A percentile compares a stretch with the other conserved stretches of the same genome.
phyloP scores from a whole-genome alignment of 2,888 invertebrate genomes.

The Linnaemya vulpina region DNA sequence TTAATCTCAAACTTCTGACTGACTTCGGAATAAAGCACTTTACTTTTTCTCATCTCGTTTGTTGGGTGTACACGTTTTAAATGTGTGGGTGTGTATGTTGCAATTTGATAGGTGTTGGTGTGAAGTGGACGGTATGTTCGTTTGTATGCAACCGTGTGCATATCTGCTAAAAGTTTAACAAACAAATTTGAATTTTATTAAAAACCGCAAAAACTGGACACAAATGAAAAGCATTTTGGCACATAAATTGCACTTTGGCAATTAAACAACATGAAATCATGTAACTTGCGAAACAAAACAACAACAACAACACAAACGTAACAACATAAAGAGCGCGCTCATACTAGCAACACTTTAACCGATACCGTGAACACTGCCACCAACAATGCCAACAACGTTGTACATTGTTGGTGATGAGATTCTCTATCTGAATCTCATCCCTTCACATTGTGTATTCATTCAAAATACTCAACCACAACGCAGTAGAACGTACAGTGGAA shows the following conservation, averaged over 20 bases:
- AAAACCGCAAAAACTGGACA: conserved; percentile 72
- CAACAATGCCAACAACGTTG: conserved; percentile 24
- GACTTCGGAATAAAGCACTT: too few species aligned
- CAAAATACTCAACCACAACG: not conserved
- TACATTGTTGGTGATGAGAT: too few species aligned
- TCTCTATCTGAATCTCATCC: not conserved
- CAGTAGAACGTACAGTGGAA: not conserved
- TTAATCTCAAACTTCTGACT: too few species aligned
- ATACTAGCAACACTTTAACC: not conserved
- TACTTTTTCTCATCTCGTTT: too few species aligned
- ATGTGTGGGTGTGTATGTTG: not conserved
- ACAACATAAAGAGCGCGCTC: not conserved
- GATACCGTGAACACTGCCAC: conserved; percentile 23
- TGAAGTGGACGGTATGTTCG: not conserved
- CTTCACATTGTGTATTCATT: not conserved
- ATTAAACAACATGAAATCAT: conserved; percentile 61
- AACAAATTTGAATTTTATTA: conserved; percentile 72
- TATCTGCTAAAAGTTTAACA: conserved; percentile 38
- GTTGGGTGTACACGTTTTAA: not conserved
- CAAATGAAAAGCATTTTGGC: conserved; percentile 67
- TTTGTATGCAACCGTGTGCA: not conserved
- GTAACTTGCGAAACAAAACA: conserved; percentile 53
- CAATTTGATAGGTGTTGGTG: not conserved
- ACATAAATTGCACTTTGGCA: conserved; percentile 65
- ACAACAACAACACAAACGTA: not conserved